phyloP scores from a whole-genome alignment of 2,888 invertebrate genomes.

The Busseola fusca region DNA sequence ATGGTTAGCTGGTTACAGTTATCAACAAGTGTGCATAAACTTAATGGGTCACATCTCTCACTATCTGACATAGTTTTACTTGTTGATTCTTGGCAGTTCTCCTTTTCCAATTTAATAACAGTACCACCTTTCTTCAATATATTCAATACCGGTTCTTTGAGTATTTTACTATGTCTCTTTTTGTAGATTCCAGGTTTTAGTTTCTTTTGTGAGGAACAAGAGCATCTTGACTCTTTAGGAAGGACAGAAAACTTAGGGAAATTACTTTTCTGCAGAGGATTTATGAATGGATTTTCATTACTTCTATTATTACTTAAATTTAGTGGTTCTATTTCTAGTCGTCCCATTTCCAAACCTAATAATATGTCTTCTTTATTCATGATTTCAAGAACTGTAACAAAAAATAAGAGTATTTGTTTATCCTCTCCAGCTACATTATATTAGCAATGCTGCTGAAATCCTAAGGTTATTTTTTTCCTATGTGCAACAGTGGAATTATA shows the following conservation, averaged over 20 bases:
- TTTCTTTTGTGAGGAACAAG: conserved; percentile 73
- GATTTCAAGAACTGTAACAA: conserved; percentile 60
- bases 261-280: conserved; percentile 53
- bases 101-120: conserved; percentile 57
- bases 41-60: conserved; percentile 72
- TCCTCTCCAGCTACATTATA: background rate
- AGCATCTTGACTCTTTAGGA: conserved; percentile 72
- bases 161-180: conserved; percentile 83
- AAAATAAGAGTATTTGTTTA: conserved; percentile 1
- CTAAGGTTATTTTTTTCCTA: background rate
- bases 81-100: conserved; percentile 59
- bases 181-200: conserved; percentile 74
- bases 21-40: conserved; percentile 81
- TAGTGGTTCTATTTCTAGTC: conserved; percentile 88
- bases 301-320: conserved; percentile 70
- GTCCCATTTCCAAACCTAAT: conserved; percentile 87
- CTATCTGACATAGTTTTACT: conserved; percentile 61
- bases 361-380: conserved; percentile 86
- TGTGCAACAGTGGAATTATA: background rate
- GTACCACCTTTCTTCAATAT: conserved; percentile 76
- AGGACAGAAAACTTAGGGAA: conserved; percentile 59
- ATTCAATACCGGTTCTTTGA: conserved; percentile 89
- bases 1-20: conserved; percentile 84
- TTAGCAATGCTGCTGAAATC: background rate
- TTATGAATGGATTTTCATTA: conserved; percentile 79